These are phyloP conservation scores for Austrofundulus limnaeus DNA, from an alignment of 2,113 vertebrate species.

Conservation along the genomic window DNA sequence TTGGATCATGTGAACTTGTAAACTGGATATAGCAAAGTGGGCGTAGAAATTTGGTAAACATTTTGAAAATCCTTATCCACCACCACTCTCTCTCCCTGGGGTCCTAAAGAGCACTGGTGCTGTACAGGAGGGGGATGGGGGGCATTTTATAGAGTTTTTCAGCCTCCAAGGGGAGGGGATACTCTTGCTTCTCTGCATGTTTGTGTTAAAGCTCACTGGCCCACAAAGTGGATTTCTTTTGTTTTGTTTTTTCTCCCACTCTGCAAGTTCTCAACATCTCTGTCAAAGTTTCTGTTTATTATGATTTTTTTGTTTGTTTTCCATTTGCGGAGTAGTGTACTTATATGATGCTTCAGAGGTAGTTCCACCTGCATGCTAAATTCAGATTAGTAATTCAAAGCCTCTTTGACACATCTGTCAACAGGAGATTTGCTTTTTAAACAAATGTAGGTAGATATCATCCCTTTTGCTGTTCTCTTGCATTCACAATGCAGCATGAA, in stretches of 20 bases:
- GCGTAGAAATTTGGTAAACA: no score
- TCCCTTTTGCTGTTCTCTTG: slow-evolving; percentile 15
- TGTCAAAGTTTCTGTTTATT: slow-evolving; percentile 32
- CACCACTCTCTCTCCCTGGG: slow-evolving; percentile 49
- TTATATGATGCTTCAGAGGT: slow-evolving; percentile 9
- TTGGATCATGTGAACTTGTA: no score
- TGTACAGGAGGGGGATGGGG: slow-evolving; percentile 2
- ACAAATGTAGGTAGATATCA: background rate
- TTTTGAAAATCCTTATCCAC: slow-evolving; percentile 20
- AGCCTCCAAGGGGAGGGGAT: slow-evolving; percentile 39
- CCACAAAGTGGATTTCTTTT: slow-evolving; percentile 46
- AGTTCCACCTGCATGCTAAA: slow-evolving; percentile 13
- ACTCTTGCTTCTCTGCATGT: slow-evolving; percentile 64
- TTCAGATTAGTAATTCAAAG: slow-evolving; percentile 10
- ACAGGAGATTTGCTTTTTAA: slow-evolving; percentile 18
- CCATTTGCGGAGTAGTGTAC: slow-evolving; percentile 16
- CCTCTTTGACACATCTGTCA: background rate
- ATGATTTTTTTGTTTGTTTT: slow-evolving; percentile 29
- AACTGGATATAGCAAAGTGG: no score
- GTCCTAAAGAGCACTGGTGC: slow-evolving; percentile 34
- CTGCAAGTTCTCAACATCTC: slow-evolving; percentile 30
- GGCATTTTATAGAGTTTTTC: background rate
- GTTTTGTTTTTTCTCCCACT: slow-evolving; percentile 12
- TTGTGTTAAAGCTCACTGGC: slow-evolving; percentile 49
- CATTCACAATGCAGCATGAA: slow-evolving; percentile 2